Evolutionary conservation across 2,888 invertebrate genomes (phyloP).

Genomic region (Odiellus spinosus): DNA sequence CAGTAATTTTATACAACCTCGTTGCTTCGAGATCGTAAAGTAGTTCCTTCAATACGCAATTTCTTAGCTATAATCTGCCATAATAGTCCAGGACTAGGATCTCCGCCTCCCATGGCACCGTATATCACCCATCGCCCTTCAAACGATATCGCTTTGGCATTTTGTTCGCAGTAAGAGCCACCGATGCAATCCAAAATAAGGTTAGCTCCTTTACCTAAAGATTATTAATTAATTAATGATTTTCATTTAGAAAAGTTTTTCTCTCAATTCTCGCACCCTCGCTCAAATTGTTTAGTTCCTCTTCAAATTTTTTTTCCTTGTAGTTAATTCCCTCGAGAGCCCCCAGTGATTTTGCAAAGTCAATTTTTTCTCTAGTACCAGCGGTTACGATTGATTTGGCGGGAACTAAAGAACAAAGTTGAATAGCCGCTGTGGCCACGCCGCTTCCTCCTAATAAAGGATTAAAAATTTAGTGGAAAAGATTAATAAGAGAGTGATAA

Average conservation of each 20-base stretch:
- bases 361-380: conserved; percentile 27
- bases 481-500: too few relatives aligned
- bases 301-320: conserved; percentile 26
- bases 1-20: conserved; percentile 24
- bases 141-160: conserved; percentile 24
- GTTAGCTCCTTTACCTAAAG: conserved; percentile 25
- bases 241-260: too few relatives aligned
- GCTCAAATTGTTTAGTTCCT: conserved; percentile 25
- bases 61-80: conserved; percentile 26
- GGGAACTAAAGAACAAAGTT: conserved; percentile 25
- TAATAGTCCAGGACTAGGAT: conserved; percentile 19
- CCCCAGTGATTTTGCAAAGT: conserved; percentile 25
- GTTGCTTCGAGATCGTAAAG: conserved; percentile 24
- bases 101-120: conserved; percentile 29
- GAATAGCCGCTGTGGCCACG: conserved; percentile 31
- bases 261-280: conserved; percentile 23
- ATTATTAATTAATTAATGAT: not conserved
- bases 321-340: conserved; percentile 29
- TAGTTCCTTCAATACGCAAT: conserved; percentile 24
- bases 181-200: conserved; percentile 32
- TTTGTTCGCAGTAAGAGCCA: conserved; percentile 29
- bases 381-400: conserved; percentile 27
- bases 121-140: conserved; percentile 32
- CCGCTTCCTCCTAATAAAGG: conserved; percentile 25
- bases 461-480: too few relatives aligned